phyloP scores from a whole-genome alignment of 2,888 invertebrate species.

The Mythimna pallens region DNA sequence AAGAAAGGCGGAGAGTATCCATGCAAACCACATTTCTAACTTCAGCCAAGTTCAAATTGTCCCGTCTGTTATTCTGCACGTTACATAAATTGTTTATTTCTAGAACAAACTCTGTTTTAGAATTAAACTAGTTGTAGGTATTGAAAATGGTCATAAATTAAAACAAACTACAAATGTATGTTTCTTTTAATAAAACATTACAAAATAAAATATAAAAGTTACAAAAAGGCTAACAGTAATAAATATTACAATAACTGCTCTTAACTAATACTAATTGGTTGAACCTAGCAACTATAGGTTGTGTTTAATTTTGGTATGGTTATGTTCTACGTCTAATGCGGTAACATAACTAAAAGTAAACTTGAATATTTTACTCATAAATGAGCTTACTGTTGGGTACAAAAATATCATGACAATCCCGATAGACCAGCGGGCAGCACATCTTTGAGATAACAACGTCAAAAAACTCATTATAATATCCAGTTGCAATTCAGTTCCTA shows the following conservation, averaged over 20 bases:
- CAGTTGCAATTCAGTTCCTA: background rate
- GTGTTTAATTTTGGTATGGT: constrained; percentile 34
- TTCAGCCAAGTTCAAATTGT: background rate
- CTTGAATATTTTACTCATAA: background rate
- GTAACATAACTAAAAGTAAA: constrained; percentile 9
- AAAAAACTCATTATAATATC: background rate
- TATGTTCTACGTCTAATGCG: constrained; percentile 8
- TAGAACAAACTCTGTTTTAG: constrained; percentile 13
- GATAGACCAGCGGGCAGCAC: background rate
- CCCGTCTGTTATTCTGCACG: constrained; percentile 4
- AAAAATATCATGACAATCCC: background rate
- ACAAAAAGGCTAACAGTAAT: constrained; percentile 54
- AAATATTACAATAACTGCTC: constrained; percentile 46
- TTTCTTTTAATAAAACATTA: constrained; percentile 64
- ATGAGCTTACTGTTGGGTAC: background rate
- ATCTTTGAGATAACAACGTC: background rate
- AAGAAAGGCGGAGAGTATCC: constrained; percentile 56
- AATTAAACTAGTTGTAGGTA: constrained; percentile 33
- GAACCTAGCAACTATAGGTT: constrained; percentile 12
- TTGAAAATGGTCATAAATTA: constrained; percentile 44
- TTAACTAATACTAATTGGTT: constrained; percentile 25
- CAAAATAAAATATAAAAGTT: constrained; percentile 45
- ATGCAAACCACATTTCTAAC: constrained; percentile 70
- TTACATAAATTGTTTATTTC: background rate
- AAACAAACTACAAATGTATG: constrained; percentile 55